Conservation (phyloP, 2,797 vertebrate species). For the Ficedula albicollis region DNA sequence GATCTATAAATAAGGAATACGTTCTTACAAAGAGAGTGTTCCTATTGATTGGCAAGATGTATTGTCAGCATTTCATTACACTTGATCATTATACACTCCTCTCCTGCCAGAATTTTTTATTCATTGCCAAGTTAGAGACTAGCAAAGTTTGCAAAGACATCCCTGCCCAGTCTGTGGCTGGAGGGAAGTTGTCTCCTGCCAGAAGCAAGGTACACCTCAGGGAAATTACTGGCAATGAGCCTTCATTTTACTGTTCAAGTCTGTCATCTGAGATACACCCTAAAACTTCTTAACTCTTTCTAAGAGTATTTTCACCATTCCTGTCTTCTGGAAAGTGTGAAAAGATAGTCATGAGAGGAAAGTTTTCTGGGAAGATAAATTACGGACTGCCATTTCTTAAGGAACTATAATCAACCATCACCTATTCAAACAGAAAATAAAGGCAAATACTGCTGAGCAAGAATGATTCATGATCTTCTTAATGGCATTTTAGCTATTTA, state of each 20-base stretch:
- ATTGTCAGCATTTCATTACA: conserved; percentile 3
- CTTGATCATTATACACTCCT: neutral
- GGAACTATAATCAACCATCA: neutral
- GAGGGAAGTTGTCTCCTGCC: neutral
- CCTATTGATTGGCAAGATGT: neutral
- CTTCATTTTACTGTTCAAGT: neutral
- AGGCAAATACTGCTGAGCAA: neutral
- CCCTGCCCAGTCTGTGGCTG: accelerated
- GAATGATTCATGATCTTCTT: neutral
- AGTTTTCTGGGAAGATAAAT: neutral
- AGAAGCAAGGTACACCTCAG: neutral
- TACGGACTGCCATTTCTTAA: neutral
- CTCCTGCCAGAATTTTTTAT: neutral
- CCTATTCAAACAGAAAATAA: neutral
- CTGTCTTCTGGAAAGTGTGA: neutral
- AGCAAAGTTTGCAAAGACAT: neutral
- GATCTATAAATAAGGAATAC: conserved; percentile 17
- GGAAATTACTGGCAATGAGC: neutral
- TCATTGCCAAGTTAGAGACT: neutral
- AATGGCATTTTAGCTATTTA: conserved; percentile 2
- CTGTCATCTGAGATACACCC: neutral
- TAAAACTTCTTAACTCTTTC: neutral
- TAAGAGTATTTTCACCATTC: neutral
- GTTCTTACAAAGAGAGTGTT: neutral
- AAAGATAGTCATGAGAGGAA: neutral